Evolutionary conservation across 2,888 invertebrate genomes (phyloP).

Genomic region (Mythimna loreyi): DNA sequence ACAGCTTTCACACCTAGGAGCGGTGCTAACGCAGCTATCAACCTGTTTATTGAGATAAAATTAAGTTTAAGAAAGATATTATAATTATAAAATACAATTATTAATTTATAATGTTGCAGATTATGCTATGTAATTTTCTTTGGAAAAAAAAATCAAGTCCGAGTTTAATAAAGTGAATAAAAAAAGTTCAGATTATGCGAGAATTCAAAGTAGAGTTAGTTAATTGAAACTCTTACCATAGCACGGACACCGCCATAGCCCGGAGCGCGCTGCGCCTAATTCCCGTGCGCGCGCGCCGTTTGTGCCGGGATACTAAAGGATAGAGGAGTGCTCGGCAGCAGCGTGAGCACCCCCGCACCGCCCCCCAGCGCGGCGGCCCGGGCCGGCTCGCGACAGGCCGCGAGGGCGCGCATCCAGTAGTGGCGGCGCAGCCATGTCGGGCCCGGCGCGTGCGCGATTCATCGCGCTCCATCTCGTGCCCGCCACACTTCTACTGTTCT

Average conservation of each 20-base stretch:
- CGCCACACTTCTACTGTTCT: constrained; percentile 79
- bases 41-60: constrained; percentile 72
- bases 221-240: constrained; percentile 80
- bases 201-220: constrained; percentile 26
- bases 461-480: constrained; percentile 81
- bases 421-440: constrained; percentile 89
- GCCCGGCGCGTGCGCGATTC: constrained; percentile 88
- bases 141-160: background rate
- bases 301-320: constrained; percentile 89
- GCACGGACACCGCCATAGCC: constrained; percentile 89
- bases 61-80: constrained; percentile 36
- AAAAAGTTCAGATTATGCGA: constrained; percentile 1
- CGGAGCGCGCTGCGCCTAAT: constrained; percentile 87
- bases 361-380: constrained; percentile 74
- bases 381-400: constrained; percentile 65
- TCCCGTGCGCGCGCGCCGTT: constrained; percentile 90
- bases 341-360: constrained; percentile 82
- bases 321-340: constrained; percentile 83
- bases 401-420: constrained; percentile 86
- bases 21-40: constrained; percentile 83
- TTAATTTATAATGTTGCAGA: constrained; percentile 11
- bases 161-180: background rate
- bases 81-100: constrained; percentile 17
- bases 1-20: constrained; percentile 82
- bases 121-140: background rate